Evolutionary conservation across 2,113 vertebrate species (phyloP).

Genomic region (Tachycineta bicolor): DNA sequence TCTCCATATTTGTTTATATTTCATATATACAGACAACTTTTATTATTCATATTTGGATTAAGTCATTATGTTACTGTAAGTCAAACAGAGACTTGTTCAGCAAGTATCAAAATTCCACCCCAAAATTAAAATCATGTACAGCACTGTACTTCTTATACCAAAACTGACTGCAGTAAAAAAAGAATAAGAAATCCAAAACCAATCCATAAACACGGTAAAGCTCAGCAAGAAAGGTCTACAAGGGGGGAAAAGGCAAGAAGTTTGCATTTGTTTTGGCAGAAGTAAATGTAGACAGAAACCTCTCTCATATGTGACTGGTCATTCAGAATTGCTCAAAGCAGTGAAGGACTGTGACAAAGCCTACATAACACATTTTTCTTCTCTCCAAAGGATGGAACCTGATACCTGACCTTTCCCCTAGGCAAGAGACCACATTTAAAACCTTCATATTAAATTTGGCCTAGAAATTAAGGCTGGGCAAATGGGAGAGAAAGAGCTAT

Average conservation of each 20-base stretch:
- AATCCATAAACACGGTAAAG: not conserved
- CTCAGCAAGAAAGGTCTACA: not conserved
- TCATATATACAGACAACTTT: not conserved
- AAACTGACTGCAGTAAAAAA: not conserved
- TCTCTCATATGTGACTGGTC: not conserved
- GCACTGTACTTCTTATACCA: not conserved
- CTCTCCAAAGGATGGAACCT: not conserved
- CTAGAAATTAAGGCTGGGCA: not conserved
- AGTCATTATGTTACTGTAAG: not conserved
- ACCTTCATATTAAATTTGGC: not conserved
- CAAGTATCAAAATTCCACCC: not conserved
- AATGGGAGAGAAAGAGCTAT: not conserved
- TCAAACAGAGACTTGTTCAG: not conserved
- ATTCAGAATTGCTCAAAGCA: not conserved
- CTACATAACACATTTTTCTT: not conserved
- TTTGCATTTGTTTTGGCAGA: not conserved
- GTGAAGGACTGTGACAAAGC: not conserved
- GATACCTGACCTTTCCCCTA: not conserved
- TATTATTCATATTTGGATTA: not conserved
- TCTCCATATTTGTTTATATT: not conserved
- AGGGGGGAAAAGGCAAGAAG: rapidly evolving
- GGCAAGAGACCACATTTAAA: not conserved
- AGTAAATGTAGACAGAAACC: not conserved
- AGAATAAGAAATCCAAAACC: not conserved
- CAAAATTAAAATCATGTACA: not conserved